phyloP scores from a whole-genome alignment of 2,888 invertebrate genomes.

The Hypena proboscidalis region DNA sequence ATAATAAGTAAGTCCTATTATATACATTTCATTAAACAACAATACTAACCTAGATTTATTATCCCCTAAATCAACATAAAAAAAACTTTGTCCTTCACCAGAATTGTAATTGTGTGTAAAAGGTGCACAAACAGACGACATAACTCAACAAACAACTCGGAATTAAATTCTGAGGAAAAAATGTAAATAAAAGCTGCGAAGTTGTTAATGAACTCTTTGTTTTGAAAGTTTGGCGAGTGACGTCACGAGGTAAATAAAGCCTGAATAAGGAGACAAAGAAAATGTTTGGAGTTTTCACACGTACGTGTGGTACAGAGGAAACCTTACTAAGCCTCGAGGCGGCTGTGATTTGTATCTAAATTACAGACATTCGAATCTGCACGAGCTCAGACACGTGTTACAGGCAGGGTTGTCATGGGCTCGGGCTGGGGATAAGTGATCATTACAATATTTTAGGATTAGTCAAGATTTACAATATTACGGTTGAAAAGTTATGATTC shows the following conservation, averaged over 20 bases:
- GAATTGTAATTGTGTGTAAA: conserved; percentile 10
- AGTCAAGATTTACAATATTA: too few species aligned
- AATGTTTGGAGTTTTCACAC: too few species aligned
- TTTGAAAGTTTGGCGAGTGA: conserved; percentile 22
- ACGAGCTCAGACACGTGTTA: too few species aligned
- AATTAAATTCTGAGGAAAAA: conserved; percentile 26
- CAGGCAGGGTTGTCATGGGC: too few species aligned
- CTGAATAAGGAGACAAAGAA: conserved; percentile 1
- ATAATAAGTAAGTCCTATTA: too few species aligned
- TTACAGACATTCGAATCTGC: too few species aligned
- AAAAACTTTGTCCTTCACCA: not conserved
- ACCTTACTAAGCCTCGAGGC: too few species aligned
- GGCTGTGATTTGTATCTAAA: too few species aligned
- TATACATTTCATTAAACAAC: not conserved
- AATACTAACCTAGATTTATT: not conserved
- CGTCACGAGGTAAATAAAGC: conserved; percentile 3
- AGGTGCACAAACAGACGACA: conserved; percentile 10
- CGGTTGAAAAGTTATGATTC: too few species aligned
- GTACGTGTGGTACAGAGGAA: too few species aligned
- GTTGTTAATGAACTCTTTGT: conserved; percentile 26
- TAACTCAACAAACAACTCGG: conserved; percentile 27
- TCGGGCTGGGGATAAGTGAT: too few species aligned
- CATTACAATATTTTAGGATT: too few species aligned
- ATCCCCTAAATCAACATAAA: not conserved
- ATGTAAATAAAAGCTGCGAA: conserved; percentile 23